These are phyloP conservation scores for Lobophora halterata DNA, from an alignment of 2,888 invertebrate species.

Conservation along the genomic window DNA sequence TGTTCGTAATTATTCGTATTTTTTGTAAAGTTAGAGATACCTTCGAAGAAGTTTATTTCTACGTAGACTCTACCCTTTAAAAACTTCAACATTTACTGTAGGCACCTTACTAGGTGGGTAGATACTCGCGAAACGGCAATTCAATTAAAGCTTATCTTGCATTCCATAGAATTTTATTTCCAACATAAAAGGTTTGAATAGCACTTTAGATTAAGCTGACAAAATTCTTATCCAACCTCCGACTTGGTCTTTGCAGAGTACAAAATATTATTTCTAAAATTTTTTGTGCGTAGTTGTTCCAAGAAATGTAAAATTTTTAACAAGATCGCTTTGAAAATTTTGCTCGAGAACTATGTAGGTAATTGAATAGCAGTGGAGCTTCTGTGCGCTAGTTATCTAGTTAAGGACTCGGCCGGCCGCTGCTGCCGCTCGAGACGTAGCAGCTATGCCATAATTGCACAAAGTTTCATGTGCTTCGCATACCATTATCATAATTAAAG, in stretches of 20 bases:
- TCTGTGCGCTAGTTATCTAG: constrained; percentile 59
- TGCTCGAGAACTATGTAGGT: constrained; percentile 51
- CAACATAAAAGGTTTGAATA: constrained; percentile 13
- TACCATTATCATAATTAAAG: constrained; percentile 80
- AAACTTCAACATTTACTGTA: too few relatives aligned
- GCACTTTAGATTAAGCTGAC: constrained; percentile 16
- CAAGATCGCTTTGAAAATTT: constrained; percentile 59
- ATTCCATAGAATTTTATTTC: constrained; percentile 11
- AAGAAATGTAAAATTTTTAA: constrained; percentile 40
- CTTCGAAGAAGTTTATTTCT: neutral
- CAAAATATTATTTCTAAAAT: constrained; percentile 20
- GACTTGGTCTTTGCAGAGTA: constrained; percentile 11
- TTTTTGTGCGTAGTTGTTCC: constrained; percentile 22
- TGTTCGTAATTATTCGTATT: neutral
- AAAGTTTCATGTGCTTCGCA: constrained; percentile 79
- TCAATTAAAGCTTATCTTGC: constrained; percentile 10
- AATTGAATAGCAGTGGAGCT: constrained; percentile 71
- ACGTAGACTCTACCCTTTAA: too few relatives aligned
- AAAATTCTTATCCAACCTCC: constrained; percentile 16
- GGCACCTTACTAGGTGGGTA: too few relatives aligned
- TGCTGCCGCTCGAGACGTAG: constrained; percentile 53
- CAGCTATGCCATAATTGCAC: constrained; percentile 71
- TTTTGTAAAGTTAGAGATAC: neutral
- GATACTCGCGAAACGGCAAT: constrained; percentile 5
- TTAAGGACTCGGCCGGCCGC: constrained; percentile 64